phyloP scores from a whole-genome alignment of 2,113 vertebrate species.

The Carassius carassius region DNA sequence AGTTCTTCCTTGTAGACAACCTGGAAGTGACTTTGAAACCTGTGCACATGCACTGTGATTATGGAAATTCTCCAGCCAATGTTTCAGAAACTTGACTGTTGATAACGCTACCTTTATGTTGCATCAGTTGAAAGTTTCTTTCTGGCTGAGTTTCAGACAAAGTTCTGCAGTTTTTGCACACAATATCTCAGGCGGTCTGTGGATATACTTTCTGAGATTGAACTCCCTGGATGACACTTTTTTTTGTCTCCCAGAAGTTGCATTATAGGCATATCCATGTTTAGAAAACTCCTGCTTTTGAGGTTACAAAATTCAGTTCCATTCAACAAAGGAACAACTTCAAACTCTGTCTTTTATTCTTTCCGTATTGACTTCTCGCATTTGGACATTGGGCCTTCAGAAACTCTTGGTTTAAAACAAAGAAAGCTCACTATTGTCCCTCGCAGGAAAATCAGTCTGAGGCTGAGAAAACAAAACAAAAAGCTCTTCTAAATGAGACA shows the following conservation, averaged over 20 bases:
- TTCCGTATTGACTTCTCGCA: constrained; percentile 2
- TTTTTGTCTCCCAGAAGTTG: background rate
- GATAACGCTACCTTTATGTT: background rate
- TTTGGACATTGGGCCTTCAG: constrained; percentile 39
- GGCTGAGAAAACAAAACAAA: constrained; percentile 62
- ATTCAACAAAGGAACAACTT: constrained; percentile 26
- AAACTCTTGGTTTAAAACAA: constrained; percentile 27
- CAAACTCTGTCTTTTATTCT: constrained; percentile 32
- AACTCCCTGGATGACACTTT: background rate
- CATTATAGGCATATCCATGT: background rate
- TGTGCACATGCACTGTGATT: background rate
- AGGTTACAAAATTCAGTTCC: background rate
- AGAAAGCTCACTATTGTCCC: constrained; percentile 57
- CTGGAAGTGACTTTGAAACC: background rate
- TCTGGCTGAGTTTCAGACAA: background rate
- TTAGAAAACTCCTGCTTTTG: background rate
- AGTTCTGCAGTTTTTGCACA: background rate
- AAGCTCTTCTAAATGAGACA: constrained; percentile 49
- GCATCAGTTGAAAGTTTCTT: background rate
- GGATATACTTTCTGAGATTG: background rate
- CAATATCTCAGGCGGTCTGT: background rate
- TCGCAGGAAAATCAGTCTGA: constrained; percentile 46
- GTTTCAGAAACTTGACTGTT: constrained; percentile 2
- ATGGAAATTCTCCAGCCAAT: too few species aligned
- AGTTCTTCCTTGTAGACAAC: background rate